A percentile compares a stretch with the other conserved stretches of the same genome.
These are phyloP conservation scores for Polypedilum vanderplanki DNA, from an alignment of 1,140 invertebrate genomes.

Conservation along the genomic window DNA sequence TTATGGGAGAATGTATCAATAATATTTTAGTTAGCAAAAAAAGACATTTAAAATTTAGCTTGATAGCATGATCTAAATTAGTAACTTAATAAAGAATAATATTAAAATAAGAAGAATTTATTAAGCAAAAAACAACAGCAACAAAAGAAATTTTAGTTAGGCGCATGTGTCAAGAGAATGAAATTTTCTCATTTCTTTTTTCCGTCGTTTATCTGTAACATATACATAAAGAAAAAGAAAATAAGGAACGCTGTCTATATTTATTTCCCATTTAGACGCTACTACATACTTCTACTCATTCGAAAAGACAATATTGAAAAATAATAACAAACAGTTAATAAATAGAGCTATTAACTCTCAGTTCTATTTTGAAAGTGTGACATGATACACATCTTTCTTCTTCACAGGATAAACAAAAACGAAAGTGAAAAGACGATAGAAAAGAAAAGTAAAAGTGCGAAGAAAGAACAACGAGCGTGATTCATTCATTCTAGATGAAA, in stretches of 20 bases:
- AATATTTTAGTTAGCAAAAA: too few species aligned
- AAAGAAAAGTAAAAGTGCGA: neutral
- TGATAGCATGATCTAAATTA: too few species aligned
- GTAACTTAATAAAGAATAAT: too few species aligned
- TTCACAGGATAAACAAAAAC: neutral
- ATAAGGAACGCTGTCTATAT: neutral
- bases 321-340: slow-evolving; percentile 20
- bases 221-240: too few species aligned
- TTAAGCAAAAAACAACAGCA: neutral
- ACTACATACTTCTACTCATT: neutral
- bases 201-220: neutral
- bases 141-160: neutral
- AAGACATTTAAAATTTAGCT: too few species aligned
- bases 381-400: neutral
- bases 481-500: slow-evolving; percentile 17
- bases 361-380: slow-evolving; percentile 5
- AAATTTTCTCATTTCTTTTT: neutral
- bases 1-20: too few species aligned
- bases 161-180: neutral
- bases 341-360: neutral
- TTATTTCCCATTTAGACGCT: slow-evolving; percentile 12
- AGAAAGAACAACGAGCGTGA: neutral
- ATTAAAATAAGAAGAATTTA: too few species aligned
- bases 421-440: too few species aligned
- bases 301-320: neutral